Conservation (phyloP, 23 tunicate genomes). For the Halocynthia roretzi region DNA sequence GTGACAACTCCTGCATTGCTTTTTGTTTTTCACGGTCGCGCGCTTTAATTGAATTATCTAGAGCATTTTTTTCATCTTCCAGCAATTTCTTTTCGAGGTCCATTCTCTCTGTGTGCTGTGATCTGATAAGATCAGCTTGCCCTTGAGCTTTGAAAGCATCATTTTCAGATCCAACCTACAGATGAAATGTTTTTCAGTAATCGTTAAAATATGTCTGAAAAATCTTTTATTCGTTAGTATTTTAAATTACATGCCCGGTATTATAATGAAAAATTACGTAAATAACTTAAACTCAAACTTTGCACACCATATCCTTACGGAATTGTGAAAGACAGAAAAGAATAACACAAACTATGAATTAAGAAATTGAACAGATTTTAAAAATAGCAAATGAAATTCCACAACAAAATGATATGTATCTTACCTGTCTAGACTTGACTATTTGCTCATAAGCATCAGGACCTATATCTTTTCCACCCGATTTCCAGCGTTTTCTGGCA, state of each 20-base stretch:
- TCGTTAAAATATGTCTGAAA: no score
- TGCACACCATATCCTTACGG: no score
- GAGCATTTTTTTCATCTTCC: conserved; percentile 53
- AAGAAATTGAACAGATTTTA: neutral
- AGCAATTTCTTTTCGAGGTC: conserved; percentile 56
- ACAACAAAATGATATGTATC: neutral
- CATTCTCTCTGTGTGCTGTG: conserved; percentile 44
- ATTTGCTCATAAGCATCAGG: conserved; percentile 32
- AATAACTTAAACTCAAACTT: no score
- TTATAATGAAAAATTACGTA: no score
- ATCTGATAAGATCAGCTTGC: conserved; percentile 50
- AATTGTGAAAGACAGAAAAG: no score
- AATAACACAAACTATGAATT: no score
- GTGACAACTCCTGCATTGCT: conserved; percentile 31
- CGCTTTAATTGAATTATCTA: conserved; percentile 41
- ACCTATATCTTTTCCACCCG: conserved; percentile 20
- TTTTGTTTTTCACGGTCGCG: conserved; percentile 54
- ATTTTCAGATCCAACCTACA: conserved; percentile 15
- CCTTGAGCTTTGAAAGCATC: conserved; percentile 75
- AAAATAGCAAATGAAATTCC: neutral
- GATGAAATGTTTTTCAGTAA: neutral
- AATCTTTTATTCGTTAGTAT: no score
- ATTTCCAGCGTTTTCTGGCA: conserved; percentile 52
- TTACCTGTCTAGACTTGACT: conserved; percentile 15
- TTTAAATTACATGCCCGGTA: no score